Conservation (phyloP, 1,140 invertebrate species). For the Drosophila seguyi region DNA sequence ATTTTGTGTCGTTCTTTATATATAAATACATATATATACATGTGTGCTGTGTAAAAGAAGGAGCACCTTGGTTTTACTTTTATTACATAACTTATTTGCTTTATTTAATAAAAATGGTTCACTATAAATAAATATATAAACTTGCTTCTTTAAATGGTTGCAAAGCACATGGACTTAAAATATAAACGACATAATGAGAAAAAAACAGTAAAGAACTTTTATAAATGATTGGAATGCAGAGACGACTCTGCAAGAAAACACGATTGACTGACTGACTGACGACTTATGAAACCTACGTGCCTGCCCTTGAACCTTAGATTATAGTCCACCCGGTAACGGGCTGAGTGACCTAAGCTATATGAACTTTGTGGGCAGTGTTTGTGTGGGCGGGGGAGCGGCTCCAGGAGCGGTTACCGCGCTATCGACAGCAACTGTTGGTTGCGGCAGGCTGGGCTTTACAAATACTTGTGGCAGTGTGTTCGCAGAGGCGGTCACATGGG, state of each 20-base stretch:
- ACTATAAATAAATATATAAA: conserved; percentile 77
- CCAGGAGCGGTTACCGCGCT: conserved; percentile 16
- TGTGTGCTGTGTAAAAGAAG: conserved; percentile 38
- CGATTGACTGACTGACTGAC: not conserved
- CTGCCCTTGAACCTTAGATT: conserved; percentile 43
- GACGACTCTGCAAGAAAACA: conserved; percentile 12
- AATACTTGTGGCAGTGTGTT: conserved; percentile 83
- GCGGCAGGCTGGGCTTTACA: conserved; percentile 74
- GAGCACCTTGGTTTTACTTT: conserved; percentile 34
- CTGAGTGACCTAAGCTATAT: conserved; percentile 42
- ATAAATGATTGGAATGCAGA: conserved; percentile 22
- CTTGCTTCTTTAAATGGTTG: conserved; percentile 54
- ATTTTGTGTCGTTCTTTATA: conserved; percentile 37
- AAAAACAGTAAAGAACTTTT: conserved; percentile 30
- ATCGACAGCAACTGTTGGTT: conserved; percentile 25
- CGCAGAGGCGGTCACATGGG: conserved; percentile 32
- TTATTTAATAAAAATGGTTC: conserved; percentile 79
- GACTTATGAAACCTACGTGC: conserved; percentile 45
- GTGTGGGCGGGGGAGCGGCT: conserved; percentile 38
- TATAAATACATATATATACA: conserved; percentile 10
- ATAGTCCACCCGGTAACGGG: conserved; percentile 30
- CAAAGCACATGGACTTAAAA: conserved; percentile 43
- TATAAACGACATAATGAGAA: conserved; percentile 34
- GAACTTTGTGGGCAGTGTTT: conserved; percentile 71
- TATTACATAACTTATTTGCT: conserved; percentile 76